Evolutionary conservation across 2,888 invertebrate species (phyloP).

Genomic region (Cephus spinipes): DNA sequence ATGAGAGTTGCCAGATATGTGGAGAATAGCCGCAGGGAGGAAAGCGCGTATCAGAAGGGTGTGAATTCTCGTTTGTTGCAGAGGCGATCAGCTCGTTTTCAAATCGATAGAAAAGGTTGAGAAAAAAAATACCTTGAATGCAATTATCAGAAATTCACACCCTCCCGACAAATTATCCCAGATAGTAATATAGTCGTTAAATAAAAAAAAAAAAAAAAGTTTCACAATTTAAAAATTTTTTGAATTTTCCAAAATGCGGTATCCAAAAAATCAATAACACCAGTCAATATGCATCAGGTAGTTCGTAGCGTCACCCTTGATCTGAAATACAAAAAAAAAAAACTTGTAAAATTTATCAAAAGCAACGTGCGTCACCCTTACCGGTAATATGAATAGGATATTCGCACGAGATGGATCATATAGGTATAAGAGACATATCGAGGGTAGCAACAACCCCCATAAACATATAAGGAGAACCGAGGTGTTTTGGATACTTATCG

Average conservation of each 20-base stretch:
- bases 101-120: not conserved
- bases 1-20: constrained; percentile 52
- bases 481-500: constrained; percentile 49
- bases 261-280: not conserved
- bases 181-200: not conserved
- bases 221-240: not conserved
- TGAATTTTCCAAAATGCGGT: not conserved
- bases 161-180: not conserved
- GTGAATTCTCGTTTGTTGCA: constrained; percentile 16
- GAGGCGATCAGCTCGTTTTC: not conserved
- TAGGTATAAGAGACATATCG: not conserved
- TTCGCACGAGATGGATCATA: not conserved
- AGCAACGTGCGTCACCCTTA: not conserved
- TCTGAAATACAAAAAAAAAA: not conserved
- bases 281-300: not conserved
- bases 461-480: constrained; percentile 16
- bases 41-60: constrained; percentile 45
- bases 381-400: not conserved
- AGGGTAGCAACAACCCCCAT: constrained; percentile 20
- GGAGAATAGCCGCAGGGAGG: constrained; percentile 35
- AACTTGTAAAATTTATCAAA: not conserved
- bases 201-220: not conserved
- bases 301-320: not conserved
- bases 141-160: not conserved
- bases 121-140: not conserved